Evolutionary conservation across 92 coral and sea anemone species (phyloP), one percentile per base, ranked within the genome.

Genomic region (Bergia sp.): DNA sequence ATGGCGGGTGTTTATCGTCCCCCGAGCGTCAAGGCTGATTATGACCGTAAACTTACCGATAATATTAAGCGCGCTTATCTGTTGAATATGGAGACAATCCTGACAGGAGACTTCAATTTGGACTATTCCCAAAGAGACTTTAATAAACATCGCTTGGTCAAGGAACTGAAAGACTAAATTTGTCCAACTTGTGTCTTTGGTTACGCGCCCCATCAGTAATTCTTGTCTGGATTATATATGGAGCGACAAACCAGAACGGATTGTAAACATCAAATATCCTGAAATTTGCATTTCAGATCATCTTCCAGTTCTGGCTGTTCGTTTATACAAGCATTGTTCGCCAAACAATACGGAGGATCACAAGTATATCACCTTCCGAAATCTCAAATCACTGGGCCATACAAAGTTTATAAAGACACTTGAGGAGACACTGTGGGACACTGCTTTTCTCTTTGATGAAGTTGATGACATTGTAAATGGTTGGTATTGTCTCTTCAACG

Each of bases 241-340:
- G 50, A 41, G 85, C 1, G 85, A 89, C 80, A 45, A 49, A 21
- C 82, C 73, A 23, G 57, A 89, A 18, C 79, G 69, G 38, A 43
- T 75, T 40, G n/a, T 16, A 20, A 47, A 40, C 38, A 58, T 89
- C 44, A 49, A 71, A 18, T 41, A 42, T 1, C 74, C 61, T 73
- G 41, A 69, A 43, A 73, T 45, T 65, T 85, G 77, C 38, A 85
- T 85, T 50, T 85, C 89, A 16, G 88, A 89, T 82, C 92, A 82
- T 64, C 57, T 91, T 72, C 90, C 90, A 7, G 87, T 90, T 39
- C 71, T 86, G 76, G 87, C 29, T 16, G 20, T 65, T 86, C 0
- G 80, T 47, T 29, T 29, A 29, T 29, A 29, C 29, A 29, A 29
- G 29, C 29, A 29, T 29, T 29, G 29, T 29, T 29, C 29, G 29